Evolutionary conservation across 1,140 invertebrate genomes (phyloP), one percentile per base, ranked within the genome.

Genomic region (Luehdorfia chinensis): DNA sequence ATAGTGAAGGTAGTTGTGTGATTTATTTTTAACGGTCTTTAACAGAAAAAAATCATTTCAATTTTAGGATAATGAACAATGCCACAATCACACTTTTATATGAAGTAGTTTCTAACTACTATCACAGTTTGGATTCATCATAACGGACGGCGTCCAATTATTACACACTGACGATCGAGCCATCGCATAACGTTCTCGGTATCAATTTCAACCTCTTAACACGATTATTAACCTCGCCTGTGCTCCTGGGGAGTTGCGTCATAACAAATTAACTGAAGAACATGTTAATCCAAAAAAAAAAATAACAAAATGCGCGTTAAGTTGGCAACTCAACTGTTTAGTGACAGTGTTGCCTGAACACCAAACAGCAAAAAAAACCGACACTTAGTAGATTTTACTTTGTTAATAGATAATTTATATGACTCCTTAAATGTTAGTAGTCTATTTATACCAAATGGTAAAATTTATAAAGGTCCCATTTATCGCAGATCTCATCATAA

Each of bases 281-380:
- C 55, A 69, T 39, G 11, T 66, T 12, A 33, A 34, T 47, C 19
- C 36, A n/a, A n/a, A 2, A 39, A 63, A 15, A 55, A 54, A 46
- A 59, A 59, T 21, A 50, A 50, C 30, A 55, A 59, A 47, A 68
- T 71, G 53, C 30, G 36, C 4, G 68, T 72, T 1, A 69, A 70
- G 51, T 41, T 30, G 2, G 55, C 44, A 1, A 45, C 55, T 5
- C 54, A 65, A 48, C 3, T 55, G 8, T 58, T 69, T 27, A 67
- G 63, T 14, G 37, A 55, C 12, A 60, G 54, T n/a, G n/a, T n/a
- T 23, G 48, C 64, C 55, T 4, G 45, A 49, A 9, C 39, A 59
- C 50, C 41, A 54, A 11, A 47, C 45, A 6, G 45, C 43, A 9
- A 49, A 33, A 53, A 56, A 18, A 59, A 54, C 14, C 33, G 28